Evolutionary conservation across 2,113 vertebrate species (phyloP), one percentile per base, ranked within the genome.

Genomic region (Columba janthina): DNA sequence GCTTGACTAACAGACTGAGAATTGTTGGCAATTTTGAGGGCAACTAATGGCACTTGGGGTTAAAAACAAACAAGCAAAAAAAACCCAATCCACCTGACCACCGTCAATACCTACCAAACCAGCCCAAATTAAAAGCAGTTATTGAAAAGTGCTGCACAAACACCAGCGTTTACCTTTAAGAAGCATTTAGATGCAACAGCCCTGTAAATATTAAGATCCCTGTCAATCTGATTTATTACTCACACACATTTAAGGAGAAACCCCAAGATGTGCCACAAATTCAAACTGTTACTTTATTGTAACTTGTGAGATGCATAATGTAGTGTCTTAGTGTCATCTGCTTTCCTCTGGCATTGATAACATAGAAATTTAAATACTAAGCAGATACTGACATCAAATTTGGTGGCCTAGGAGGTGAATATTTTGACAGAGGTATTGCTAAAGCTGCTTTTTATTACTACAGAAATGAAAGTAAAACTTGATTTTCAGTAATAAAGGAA

Each of bases 341-440:
- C 48, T 75, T 78, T 91, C 31, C 31, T 91, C 28, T 88, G 25
- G 7, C 57, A 65, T 36, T 65, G 26, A 60, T 71, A 93, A 86
- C n/a, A 21, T 12, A 67, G 38, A 86, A 73, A 90, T 69, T 77
- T 90, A 93, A 92, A 86, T 40, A 72, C 36, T 72, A 57, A 71
- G 19, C 65, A 94, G 78, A 83, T 58, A 75, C 21, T 77, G 21
- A 56, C 34, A 86, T 60, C 51, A 77, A 77, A 73, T 86, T 80
- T 80, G 79, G 79, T 78, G 65, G 40, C n/a, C 61, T 75, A 71
- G n/a, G 36, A 90, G 29, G 24, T 78, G 96, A 93, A 86, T 88
- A 88, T 89, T 95, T 92, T 95, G 82, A 86, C 61, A 92, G 75
- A 71, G 71, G 44, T 67, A 71, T 40, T 84, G 34, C 32, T 83